A percentile compares a stretch with the other conserved stretches of the same genome.
Conservation (phyloP, 2,888 invertebrate genomes). For the Fissipunctia ypsillon region DNA sequence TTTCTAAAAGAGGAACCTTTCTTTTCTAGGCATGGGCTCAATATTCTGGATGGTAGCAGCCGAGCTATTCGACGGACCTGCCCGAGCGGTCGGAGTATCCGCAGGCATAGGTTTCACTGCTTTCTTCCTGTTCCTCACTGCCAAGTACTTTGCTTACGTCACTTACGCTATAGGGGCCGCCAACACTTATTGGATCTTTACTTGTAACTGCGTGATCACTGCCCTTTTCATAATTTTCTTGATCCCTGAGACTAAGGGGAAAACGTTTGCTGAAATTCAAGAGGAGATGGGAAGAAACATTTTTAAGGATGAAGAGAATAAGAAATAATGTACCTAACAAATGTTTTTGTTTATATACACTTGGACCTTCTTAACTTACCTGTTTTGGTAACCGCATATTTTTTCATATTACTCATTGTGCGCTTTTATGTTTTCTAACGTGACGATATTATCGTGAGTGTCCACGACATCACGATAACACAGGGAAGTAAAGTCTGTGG, state of each 20-base stretch:
- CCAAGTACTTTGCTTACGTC: conserved; percentile 75
- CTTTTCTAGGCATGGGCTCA: conserved; percentile 77
- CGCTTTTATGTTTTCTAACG: no score
- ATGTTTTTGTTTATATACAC: background rate
- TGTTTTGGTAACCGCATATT: no score
- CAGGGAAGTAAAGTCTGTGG: no score
- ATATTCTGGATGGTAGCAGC: conserved; percentile 76
- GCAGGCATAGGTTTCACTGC: background rate
- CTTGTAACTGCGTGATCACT: conserved; percentile 68
- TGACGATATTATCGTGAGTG: no score
- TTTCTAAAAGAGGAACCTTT: background rate
- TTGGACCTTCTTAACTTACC: no score
- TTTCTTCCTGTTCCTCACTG: conserved; percentile 45
- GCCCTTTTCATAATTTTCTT: conserved; percentile 73
- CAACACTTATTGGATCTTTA: conserved; percentile 76
- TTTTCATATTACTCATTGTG: no score
- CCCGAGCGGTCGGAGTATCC: conserved; percentile 75
- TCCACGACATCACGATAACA: no score
- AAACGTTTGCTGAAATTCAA: conserved; percentile 81
- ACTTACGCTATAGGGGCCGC: conserved; percentile 73
- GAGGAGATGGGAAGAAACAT: conserved; percentile 28
- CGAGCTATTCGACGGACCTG: conserved; percentile 78
- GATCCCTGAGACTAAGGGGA: conserved; percentile 84
- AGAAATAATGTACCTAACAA: background rate
- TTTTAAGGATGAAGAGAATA: conserved; percentile 7